Evolutionary conservation across 1,140 invertebrate genomes (phyloP).

Genomic region (Cotesia vestalis): DNA sequence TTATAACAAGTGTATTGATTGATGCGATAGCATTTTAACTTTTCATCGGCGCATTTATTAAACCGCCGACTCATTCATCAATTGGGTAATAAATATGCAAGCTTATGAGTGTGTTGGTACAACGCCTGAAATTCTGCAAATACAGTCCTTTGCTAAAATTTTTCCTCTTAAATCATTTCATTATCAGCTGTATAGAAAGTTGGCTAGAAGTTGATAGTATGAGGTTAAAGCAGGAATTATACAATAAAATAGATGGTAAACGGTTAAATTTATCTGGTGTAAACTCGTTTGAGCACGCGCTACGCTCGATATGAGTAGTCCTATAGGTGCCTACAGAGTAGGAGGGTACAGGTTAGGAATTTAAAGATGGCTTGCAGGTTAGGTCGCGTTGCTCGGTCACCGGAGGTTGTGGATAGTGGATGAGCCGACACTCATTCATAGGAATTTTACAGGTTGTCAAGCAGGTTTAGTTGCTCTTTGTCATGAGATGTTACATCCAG

Average conservation of each 20-base stretch:
- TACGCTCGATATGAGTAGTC: neutral
- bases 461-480: slow-evolving; percentile 58
- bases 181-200: too few species aligned
- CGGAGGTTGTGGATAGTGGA: slow-evolving; percentile 20
- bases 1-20: slow-evolving; percentile 17
- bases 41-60: slow-evolving; percentile 36
- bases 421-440: slow-evolving; percentile 54
- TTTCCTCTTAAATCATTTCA: too few species aligned
- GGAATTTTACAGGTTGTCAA: slow-evolving; percentile 61
- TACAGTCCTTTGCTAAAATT: too few species aligned
- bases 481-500: slow-evolving; percentile 37
- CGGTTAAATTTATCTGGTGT: slow-evolving; percentile 3
- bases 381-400: slow-evolving; percentile 12
- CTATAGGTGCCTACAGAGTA: too few species aligned
- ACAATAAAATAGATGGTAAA: slow-evolving; percentile 3
- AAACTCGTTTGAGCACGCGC: slow-evolving; percentile 16
- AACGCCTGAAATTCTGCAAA: too few species aligned
- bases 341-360: neutral
- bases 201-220: too few species aligned
- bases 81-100: slow-evolving; percentile 7
- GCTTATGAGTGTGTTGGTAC: neutral
- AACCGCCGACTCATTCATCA: slow-evolving; percentile 1
- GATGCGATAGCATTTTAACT: slow-evolving; percentile 11
- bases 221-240: too few species aligned
- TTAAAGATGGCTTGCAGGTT: slow-evolving; percentile 1